Evolutionary conservation across 2,888 invertebrate species (phyloP).

Genomic region (Dugesia japonica): DNA sequence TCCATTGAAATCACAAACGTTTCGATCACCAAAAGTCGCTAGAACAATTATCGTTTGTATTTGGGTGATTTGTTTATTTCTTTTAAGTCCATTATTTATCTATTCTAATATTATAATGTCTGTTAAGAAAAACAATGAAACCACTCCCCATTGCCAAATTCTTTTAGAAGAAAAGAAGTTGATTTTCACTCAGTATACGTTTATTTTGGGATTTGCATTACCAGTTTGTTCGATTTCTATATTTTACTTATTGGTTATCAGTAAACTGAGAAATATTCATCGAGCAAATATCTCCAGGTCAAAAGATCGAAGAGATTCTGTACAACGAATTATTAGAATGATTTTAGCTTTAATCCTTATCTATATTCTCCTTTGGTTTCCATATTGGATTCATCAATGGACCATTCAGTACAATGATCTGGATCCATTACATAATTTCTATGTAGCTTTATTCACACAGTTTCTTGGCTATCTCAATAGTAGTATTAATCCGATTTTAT

Average conservation of each 20-base stretch:
- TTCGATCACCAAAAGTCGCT: background rate
- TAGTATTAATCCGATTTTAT: conserved; percentile 23
- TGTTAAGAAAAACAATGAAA: background rate
- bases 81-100: conserved; percentile 3
- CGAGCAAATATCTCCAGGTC: background rate
- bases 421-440: background rate
- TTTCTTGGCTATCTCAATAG: conserved; percentile 21
- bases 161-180: background rate
- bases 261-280: conserved; percentile 6
- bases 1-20: background rate
- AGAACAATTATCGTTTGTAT: background rate
- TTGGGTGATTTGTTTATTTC: background rate
- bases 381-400: conserved; percentile 15
- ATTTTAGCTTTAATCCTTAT: background rate
- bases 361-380: background rate
- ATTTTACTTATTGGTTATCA: background rate
- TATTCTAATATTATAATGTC: background rate
- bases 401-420: background rate
- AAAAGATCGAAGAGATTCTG: background rate
- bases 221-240: background rate
- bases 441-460: background rate
- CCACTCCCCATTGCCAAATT: background rate
- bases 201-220: background rate
- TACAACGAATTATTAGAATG: conserved; percentile 8
- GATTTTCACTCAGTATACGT: conserved; percentile 4